Conservation (phyloP, 2,113 vertebrate genomes). For the Aramus guarauna region DNA sequence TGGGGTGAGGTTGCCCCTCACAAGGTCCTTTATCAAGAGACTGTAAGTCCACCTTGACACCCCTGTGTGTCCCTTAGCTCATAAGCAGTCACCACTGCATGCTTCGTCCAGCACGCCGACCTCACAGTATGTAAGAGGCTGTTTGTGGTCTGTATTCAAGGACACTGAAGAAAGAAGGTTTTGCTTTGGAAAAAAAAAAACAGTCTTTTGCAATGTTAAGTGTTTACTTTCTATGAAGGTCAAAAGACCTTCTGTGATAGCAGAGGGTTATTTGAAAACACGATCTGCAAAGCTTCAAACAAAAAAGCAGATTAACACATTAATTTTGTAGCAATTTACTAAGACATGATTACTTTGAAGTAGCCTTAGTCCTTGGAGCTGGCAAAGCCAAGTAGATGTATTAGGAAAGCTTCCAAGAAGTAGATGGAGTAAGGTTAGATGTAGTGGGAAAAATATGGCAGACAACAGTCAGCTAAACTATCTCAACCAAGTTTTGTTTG, state of each 20-base stretch:
- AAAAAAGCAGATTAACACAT: not conserved
- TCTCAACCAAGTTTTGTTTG: not conserved
- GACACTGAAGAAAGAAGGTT: not conserved
- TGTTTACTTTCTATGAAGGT: not conserved
- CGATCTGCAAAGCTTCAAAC: not conserved
- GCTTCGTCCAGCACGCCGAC: rapidly evolving
- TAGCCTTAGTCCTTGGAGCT: not conserved
- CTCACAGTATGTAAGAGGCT: not conserved
- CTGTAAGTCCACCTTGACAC: not conserved
- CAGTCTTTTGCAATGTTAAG: not conserved
- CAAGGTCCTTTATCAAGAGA: not conserved
- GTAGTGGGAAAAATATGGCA: not conserved
- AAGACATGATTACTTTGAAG: not conserved
- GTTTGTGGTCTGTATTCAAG: not conserved
- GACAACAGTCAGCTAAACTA: not conserved
- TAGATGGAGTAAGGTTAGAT: not conserved
- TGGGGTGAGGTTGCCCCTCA: not conserved
- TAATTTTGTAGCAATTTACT: not conserved
- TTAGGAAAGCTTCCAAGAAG: not conserved
- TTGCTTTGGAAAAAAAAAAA: not conserved
- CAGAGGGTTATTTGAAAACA: not conserved
- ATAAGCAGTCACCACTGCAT: not conserved
- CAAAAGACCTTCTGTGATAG: not conserved
- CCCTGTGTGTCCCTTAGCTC: not conserved
- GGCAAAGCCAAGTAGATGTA: not conserved